A percentile compares a stretch with the other conserved stretches of the same genome.
phyloP scores from a whole-genome alignment of 2,888 invertebrate species.

The Lepidocyrtoides sp. region DNA sequence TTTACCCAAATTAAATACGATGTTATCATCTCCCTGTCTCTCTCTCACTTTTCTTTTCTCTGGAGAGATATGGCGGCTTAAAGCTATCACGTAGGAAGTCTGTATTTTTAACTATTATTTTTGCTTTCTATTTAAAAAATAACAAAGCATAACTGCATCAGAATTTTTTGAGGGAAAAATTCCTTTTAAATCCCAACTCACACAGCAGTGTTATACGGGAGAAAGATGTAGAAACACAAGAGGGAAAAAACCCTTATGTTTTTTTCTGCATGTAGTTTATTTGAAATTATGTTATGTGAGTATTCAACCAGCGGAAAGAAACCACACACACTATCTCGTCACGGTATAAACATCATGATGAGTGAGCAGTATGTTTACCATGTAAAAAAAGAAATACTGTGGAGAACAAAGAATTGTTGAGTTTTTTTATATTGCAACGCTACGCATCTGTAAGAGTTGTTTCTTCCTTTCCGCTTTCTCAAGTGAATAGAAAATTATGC shows the following conservation, averaged over 20 bases:
- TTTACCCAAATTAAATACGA: slow-evolving; percentile 58
- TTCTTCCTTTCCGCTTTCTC: slow-evolving; percentile 32
- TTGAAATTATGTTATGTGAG: slow-evolving; percentile 45
- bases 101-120: slow-evolving; percentile 24
- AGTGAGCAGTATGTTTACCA: background rate
- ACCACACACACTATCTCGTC: slow-evolving; percentile 32
- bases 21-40: background rate
- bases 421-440: background rate
- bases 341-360: slow-evolving; percentile 33
- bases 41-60: background rate
- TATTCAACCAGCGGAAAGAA: slow-evolving; percentile 42
- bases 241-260: too few relatives aligned
- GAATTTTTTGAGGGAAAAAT: slow-evolving; percentile 1
- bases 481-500: slow-evolving; percentile 45
- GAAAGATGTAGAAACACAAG: too few relatives aligned
- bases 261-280: background rate
- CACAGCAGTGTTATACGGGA: too few relatives aligned
- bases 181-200: background rate
- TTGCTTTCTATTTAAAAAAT: slow-evolving; percentile 15
- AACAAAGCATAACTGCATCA: background rate
- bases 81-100: background rate
- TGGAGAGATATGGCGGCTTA: background rate
- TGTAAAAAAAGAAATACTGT: background rate
- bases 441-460: background rate
- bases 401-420: background rate